Evolutionary conservation across 2,113 vertebrate species (phyloP), one percentile per base, ranked within the genome.

Genomic region (Notechis scutatus): DNA sequence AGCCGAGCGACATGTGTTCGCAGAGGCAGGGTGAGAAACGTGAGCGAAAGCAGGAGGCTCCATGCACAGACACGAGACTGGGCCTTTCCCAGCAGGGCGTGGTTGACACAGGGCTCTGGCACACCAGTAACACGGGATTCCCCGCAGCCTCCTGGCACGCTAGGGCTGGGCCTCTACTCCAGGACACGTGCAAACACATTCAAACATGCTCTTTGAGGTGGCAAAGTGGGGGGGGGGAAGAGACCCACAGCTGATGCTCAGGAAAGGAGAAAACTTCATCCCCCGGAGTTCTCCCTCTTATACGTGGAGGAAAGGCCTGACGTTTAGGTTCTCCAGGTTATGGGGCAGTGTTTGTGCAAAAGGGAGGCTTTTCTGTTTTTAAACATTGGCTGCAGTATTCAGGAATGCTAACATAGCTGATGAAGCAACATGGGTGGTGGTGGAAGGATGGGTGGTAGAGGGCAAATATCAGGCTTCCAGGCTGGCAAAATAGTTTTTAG

Each of bases 1-100:
- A 86, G 91, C 89, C 91, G 3, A 42, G 90, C 87, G 88, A 59
- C 64, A 89, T 92, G 90, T 92, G 90, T 55, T 92, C 81, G 91
- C 81, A 85, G 91, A 90, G 85, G 56, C 88, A 88, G 85, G 90
- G 42, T 56, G 14, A 42, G 93, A 64, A 55, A 74, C 85, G 90
- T 87, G 90, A 87, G 93, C 39, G n/a, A 86, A 61, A 42, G 57
- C 89, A 4, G 89, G 93, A 15, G 61, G 54, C 85, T 91, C 61
- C 93, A 55, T 91, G 86, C 86, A 14, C 24, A 85, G 93, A 85
- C 85, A 93, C 86, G 86, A 88, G 69, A 91, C 90, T 1, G 57
- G 34, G 34, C 88, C 74, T 85, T 57, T 74, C 92, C 64, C 7
- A 50, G 57, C 4, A 1, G 52, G 52, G 15, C 4, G 54, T 18